Base-by-base conservation (phyloP, 2,888 invertebrate species). In the Cecidostiba fungosa region DNA sequence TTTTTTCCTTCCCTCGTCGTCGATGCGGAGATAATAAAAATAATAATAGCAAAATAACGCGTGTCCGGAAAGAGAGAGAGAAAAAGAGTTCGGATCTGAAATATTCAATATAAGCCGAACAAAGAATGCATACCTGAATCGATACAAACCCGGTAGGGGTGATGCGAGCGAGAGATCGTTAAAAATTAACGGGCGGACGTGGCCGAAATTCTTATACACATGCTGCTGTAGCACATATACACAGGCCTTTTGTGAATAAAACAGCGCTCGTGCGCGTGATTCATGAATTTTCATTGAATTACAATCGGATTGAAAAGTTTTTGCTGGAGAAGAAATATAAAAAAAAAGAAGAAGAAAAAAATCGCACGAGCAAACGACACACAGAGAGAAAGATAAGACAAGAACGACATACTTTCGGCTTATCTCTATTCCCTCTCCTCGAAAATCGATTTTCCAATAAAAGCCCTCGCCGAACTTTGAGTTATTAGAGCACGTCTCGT, bases 391-490 rank as follows among this genome's bases (percentile, higher is more conserved):
- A 59, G 54, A 59, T 59, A 59, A 59, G 54, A n/a, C 19, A 59
- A 59, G 54, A 59, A 59, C 54, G 54, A 59, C 54, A 59, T 3
- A 59, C 26, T 66, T 29, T 26, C 12, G 66, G 66, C 29, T 66
- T 66, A 66, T 66, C 66, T 29, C 54, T 54, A 26, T 66, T 66
- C 66, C 6, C 4, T 47, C 32, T 47, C 32, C 32, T 32, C 8
- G 62, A 66, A 66, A 66, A 66, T 66, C 66, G 66, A 66, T 66
- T 66, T 66, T 66, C 66, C 66, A 66, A 66, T 66, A 66, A 66
- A 66, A 29, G 29, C 14, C 29, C 66, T 66, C 66, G 66, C 26
- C 66, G 16, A 66, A 66, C 26, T 66, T 66, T 66, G 66, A 66
- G 29, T 66, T 66, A 66, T 66, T 66, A 66, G 26, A 66, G 66